A percentile compares a stretch with the other conserved stretches of the same genome.
These are phyloP conservation scores for Eonycteris spelaea DNA, from an alignment of 2,113 vertebrate species.

Conservation along the genomic window DNA sequence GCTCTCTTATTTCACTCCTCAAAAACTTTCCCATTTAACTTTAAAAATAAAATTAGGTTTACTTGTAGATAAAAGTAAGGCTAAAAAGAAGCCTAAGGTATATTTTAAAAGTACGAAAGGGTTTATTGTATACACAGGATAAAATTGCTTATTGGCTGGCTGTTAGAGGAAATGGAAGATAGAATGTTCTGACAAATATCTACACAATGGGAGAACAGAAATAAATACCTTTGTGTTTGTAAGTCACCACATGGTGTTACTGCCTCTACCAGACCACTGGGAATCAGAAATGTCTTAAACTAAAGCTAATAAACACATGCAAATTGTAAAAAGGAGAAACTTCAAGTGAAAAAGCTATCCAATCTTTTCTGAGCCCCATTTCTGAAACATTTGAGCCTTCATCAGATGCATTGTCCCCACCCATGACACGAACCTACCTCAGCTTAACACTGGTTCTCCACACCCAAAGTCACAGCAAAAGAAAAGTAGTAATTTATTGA, in stretches of 20 bases:
- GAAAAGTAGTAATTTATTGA: background rate
- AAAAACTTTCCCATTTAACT: background rate
- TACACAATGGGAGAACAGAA: background rate
- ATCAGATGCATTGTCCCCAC: background rate
- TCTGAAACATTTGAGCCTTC: conserved; percentile 25
- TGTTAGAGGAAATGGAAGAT: background rate
- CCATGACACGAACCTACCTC: background rate
- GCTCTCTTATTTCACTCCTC: background rate
- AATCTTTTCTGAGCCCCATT: background rate
- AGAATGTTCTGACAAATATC: background rate
- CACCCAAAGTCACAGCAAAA: background rate
- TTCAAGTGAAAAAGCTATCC: background rate
- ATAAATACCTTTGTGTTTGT: background rate
- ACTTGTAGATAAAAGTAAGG: background rate
- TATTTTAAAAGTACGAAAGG: background rate
- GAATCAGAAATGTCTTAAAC: background rate
- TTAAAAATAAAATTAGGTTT: conserved; percentile 26
- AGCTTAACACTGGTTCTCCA: background rate
- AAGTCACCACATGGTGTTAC: background rate
- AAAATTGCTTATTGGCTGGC: background rate
- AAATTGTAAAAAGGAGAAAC: background rate
- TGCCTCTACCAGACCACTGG: background rate
- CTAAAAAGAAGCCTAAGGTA: background rate
- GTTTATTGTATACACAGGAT: background rate
- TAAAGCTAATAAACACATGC: background rate